phyloP scores from a whole-genome alignment of 2,113 vertebrate genomes.

The Ifrita kowaldi region DNA sequence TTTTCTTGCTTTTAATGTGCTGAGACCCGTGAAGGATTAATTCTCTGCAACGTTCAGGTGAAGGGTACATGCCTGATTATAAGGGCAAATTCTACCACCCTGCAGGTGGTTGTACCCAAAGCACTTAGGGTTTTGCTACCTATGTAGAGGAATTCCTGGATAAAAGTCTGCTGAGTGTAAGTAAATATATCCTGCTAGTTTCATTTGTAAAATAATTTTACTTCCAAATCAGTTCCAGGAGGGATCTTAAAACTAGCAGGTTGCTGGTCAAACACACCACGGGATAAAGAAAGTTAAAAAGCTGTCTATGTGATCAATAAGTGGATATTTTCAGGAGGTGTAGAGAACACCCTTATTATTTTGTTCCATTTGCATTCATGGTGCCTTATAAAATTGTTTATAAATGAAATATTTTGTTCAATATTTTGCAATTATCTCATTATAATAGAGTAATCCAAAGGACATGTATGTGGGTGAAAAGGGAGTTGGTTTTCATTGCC shows the following conservation, averaged over 20 bases:
- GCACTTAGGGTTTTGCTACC: background rate
- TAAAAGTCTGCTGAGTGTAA: background rate
- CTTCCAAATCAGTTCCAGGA: background rate
- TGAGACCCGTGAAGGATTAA: background rate
- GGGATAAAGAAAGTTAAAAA: background rate
- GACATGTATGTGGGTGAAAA: background rate
- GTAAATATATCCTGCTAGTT: background rate
- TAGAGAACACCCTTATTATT: background rate
- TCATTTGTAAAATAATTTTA: background rate
- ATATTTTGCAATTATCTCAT: background rate
- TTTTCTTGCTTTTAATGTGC: background rate
- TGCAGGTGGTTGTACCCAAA: background rate
- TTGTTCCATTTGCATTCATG: background rate
- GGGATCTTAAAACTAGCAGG: background rate
- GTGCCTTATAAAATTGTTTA: background rate
- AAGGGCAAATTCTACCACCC: background rate
- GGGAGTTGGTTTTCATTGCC: background rate
- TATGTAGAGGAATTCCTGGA: background rate
- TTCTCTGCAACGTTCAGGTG: background rate
- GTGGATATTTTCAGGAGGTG: background rate
- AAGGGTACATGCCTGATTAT: background rate
- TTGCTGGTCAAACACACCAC: background rate
- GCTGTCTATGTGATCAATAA: background rate
- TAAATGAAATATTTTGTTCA: background rate
- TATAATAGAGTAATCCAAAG: background rate